Evolutionary conservation across 2,113 vertebrate species (phyloP).

Genomic region (Psophia crepitans): DNA sequence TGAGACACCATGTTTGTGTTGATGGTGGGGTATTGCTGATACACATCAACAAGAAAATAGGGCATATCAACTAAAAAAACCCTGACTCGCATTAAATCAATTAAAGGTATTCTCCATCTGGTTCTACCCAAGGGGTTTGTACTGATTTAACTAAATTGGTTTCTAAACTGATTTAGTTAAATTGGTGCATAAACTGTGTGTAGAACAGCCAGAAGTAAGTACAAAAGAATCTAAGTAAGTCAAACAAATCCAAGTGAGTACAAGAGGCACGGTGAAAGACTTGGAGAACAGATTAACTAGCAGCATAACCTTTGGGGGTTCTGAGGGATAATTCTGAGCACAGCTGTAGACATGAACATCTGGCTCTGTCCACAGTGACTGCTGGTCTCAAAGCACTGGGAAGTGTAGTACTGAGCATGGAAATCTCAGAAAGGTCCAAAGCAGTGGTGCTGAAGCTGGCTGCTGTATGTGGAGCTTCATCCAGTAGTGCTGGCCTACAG

Average conservation of each 20-base stretch:
- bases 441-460: not conserved
- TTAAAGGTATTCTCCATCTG: slow-evolving; percentile 47
- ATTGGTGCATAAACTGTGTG: not conserved
- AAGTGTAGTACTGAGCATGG: not conserved
- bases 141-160: slow-evolving; percentile 45
- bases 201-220: slow-evolving; percentile 7
- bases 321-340: not conserved
- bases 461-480: not conserved
- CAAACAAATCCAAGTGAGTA: not conserved
- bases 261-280: not conserved
- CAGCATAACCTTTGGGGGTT: not conserved
- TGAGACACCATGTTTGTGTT: not conserved
- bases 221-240: not conserved
- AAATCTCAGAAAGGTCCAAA: not conserved
- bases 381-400: not conserved
- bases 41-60: not conserved
- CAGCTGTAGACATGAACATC: not conserved
- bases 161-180: slow-evolving; percentile 53
- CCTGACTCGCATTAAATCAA: not conserved
- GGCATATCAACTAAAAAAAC: not conserved
- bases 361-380: not conserved
- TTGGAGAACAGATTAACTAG: not conserved
- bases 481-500: not conserved
- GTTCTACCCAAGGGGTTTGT: slow-evolving; percentile 28
- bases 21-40: not conserved